Evolutionary conservation across 1,140 invertebrate species (phyloP), one percentile per base, ranked within the genome.

Genomic region (Drosophila gunungcola): DNA sequence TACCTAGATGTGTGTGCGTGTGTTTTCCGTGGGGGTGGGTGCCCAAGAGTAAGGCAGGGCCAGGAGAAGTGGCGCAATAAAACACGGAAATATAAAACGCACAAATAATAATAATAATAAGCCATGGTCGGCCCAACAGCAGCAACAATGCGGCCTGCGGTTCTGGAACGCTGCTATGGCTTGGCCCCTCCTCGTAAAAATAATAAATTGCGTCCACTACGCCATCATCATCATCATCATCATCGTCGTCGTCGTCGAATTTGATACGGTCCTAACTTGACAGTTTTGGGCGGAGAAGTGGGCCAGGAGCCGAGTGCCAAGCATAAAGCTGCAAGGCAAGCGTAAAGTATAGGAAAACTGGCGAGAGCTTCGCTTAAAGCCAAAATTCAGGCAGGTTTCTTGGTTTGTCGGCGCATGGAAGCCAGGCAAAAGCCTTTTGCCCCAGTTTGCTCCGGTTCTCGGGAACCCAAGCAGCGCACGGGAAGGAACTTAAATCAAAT

Each of bases 41-140:
- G 25, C 1, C 11, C 48, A 51, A 7, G 12, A 29, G 5, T 4
- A n/a, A 36, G 62, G 72, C 49, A 51, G 43, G 60, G 38, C 27
- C 60, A 81, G 65, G 73, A 82, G 75, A 82, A 86, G 78, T 84
- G 84, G 76, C 73, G 83, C 84, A 88, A 88, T 88, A 88, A 89
- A 88, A 89, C 77, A 88, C 83, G 83, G 83, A 88, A 88, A 88
- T 89, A 88, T 88, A 89, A 88, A 89, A 89, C 83, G 83, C 83
- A 88, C 80, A 88, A 86, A 86, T 86, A 86, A 83, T 89, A 86
- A 21, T 21, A 21, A 88, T 88, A 88, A 89, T 89, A 88, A 89
- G 84, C 83, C 76, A 69, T 70, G 73, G 32, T 32, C 21, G 43
- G 61, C 49, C 64, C 73, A 60, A 60, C 46, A 58, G 60, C 36